Evolutionary conservation across 23 tunicate genomes (phyloP).

Genomic region (Diplosoma virens): DNA sequence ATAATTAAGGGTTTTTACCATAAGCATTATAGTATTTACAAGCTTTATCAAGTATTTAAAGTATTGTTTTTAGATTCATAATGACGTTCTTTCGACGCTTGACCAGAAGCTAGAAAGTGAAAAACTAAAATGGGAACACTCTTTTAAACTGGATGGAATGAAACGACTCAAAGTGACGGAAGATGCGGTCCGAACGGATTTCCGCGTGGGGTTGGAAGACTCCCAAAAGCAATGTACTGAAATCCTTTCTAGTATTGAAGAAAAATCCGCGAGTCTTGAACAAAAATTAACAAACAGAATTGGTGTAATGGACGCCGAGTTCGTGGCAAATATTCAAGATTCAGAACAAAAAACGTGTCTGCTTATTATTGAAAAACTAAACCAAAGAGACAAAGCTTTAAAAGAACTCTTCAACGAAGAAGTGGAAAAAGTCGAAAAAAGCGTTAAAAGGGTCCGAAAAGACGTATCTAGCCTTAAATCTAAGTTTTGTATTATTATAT

Average conservation of each 20-base stretch:
- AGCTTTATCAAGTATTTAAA: too few relatives aligned
- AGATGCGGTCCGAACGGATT: constrained; percentile 70
- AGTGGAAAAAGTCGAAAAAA: constrained; percentile 47
- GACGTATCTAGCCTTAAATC: constrained; percentile 46
- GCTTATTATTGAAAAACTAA: constrained; percentile 37
- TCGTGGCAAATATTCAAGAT: constrained; percentile 32
- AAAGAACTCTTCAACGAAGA: constrained; percentile 33
- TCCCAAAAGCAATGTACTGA: constrained; percentile 75
- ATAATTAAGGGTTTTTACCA: too few relatives aligned
- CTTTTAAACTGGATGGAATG: constrained; percentile 52
- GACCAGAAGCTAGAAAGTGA: constrained; percentile 42
- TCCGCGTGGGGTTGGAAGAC: constrained; percentile 84
- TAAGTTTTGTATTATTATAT: constrained; percentile 56
- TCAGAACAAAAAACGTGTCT: constrained; percentile 33
- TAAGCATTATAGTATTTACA: too few relatives aligned
- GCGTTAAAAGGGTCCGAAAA: constrained; percentile 27
- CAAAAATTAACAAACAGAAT: constrained; percentile 47
- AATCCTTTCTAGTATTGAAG: constrained; percentile 43
- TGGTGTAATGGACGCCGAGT: constrained; percentile 33
- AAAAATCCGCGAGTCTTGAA: constrained; percentile 55
- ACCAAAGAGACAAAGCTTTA: constrained; percentile 45
- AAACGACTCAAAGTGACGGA: constrained; percentile 43
- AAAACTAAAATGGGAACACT: constrained; percentile 59
- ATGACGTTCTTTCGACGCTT: constrained; percentile 31
- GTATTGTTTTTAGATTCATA: constrained; percentile 49